Conservation (phyloP, 2,888 invertebrate species). For the Osmoderma eremita region DNA sequence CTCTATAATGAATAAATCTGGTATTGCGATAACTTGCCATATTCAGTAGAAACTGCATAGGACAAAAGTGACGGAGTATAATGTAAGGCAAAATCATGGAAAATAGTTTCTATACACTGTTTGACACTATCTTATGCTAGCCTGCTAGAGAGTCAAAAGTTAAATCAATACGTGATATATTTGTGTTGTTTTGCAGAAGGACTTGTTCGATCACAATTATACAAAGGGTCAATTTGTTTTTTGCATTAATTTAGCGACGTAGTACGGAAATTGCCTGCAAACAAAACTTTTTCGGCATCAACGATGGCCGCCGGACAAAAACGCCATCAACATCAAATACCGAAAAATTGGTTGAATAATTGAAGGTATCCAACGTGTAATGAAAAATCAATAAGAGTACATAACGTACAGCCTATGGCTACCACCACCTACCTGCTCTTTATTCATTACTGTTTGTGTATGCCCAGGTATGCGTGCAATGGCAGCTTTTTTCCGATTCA, state of each 20-base stretch:
- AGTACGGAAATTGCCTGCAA: constrained; percentile 27
- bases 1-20: too few species aligned
- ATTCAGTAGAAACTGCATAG: too few species aligned
- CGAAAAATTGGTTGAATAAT: constrained; percentile 43
- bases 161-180: too few species aligned
- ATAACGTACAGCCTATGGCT: constrained; percentile 24
- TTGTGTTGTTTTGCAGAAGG: too few species aligned
- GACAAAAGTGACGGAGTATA: too few species aligned
- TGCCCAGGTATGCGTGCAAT: constrained; percentile 25
- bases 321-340: constrained; percentile 36
- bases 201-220: too few species aligned
- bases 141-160: too few species aligned
- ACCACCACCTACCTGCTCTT: constrained; percentile 20
- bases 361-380: constrained; percentile 37
- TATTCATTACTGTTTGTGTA: constrained; percentile 26
- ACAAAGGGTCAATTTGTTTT: not conserved
- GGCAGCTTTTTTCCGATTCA: constrained; percentile 30
- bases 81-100: too few species aligned
- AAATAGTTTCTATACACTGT: too few species aligned
- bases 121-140: too few species aligned
- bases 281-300: constrained; percentile 36
- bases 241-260: constrained; percentile 8
- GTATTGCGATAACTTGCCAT: too few species aligned
- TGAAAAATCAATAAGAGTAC: constrained; percentile 42
- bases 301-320: constrained; percentile 5